These are phyloP conservation scores for Cryptocephalus primarius DNA, from an alignment of 2,888 invertebrate genomes.

Conservation along the genomic window DNA sequence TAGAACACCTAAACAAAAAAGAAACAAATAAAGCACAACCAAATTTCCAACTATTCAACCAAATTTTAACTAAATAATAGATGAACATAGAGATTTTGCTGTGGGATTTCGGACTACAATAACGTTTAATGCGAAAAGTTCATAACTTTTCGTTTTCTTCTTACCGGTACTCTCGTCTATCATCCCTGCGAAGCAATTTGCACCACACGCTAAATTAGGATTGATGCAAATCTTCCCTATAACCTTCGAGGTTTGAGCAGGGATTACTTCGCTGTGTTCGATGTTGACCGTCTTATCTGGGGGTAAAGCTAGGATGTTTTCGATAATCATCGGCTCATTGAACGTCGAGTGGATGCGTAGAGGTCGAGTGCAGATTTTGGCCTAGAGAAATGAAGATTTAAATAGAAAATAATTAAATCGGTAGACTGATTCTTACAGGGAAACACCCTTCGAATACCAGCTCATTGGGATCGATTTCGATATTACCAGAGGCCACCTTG, in stretches of 20 bases:
- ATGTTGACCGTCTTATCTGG: constrained; percentile 51
- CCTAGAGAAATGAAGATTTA: constrained; percentile 41
- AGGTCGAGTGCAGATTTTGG: constrained; percentile 64
- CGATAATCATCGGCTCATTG: constrained; percentile 67
- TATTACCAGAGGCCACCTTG: constrained; percentile 61
- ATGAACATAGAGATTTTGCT: too few relatives aligned
- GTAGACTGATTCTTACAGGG: constrained; percentile 50
- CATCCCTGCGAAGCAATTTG: constrained; percentile 69
- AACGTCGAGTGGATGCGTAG: constrained; percentile 75
- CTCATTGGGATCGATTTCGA: constrained; percentile 56
- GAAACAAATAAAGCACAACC: too few relatives aligned
- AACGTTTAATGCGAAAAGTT: too few relatives aligned
- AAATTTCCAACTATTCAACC: too few relatives aligned
- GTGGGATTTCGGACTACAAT: too few relatives aligned
- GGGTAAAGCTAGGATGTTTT: constrained; percentile 50
- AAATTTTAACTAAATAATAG: too few relatives aligned
- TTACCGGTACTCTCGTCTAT: constrained; percentile 52
- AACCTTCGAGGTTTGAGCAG: constrained; percentile 40
- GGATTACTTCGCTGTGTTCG: constrained; percentile 39
- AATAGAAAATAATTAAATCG: neutral
- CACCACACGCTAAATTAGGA: constrained; percentile 58
- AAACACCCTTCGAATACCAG: constrained; percentile 68
- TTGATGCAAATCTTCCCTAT: constrained; percentile 59
- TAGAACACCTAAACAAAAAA: too few relatives aligned
- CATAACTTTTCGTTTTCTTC: too few relatives aligned